These are phyloP conservation scores for Oxyura jamaicensis DNA, from an alignment of 2,113 vertebrate genomes.

Conservation along the genomic window DNA sequence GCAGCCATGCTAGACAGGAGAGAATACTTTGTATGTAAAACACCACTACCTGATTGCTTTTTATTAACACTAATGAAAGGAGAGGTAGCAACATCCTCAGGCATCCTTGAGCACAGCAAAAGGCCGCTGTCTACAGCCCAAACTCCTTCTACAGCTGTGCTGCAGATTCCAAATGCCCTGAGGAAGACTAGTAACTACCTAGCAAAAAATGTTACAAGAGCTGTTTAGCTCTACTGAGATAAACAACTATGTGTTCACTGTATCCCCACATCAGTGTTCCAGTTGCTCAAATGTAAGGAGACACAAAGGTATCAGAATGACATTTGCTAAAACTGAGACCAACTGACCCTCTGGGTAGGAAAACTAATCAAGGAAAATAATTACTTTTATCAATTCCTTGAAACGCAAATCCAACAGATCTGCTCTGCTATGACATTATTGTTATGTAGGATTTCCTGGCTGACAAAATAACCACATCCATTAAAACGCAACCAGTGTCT, in stretches of 20 bases:
- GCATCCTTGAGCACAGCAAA: neutral
- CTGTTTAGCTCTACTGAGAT: neutral
- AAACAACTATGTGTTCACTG: neutral
- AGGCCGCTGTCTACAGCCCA: neutral
- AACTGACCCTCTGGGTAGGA: neutral
- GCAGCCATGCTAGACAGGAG: neutral
- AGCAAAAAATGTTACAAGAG: neutral
- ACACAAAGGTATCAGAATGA: neutral
- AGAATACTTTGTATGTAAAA: neutral
- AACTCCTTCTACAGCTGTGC: neutral
- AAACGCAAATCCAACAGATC: neutral
- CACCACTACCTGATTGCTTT: accelerated
- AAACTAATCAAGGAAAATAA: neutral
- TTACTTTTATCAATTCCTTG: neutral
- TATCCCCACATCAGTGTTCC: neutral
- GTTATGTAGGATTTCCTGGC: neutral
- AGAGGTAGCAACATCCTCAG: accelerated
- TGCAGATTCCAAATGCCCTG: neutral
- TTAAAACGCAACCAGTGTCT: neutral
- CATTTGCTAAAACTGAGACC: neutral
- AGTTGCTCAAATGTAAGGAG: neutral
- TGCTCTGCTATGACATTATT: neutral
- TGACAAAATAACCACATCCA: neutral
- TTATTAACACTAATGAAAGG: neutral
- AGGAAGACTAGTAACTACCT: neutral